Evolutionary conservation across 2,113 vertebrate species (phyloP).

Genomic region (Oncorhynchus clarkii): DNA sequence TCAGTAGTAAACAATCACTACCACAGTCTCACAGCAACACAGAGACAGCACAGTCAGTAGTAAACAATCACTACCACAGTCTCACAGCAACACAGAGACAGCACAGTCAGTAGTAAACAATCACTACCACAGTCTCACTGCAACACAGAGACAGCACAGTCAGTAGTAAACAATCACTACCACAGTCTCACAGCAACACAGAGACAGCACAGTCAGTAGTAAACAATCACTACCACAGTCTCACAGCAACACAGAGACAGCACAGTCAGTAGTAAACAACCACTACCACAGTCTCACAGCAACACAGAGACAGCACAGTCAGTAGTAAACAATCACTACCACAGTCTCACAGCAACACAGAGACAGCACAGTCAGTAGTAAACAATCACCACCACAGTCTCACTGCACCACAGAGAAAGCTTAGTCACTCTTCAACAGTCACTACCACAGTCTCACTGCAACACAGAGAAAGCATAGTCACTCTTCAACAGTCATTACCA

Average conservation of each 20-base stretch:
- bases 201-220: conserved; percentile 40
- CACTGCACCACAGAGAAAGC: conserved; percentile 49
- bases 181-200: conserved; percentile 80
- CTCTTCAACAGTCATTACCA: conserved; percentile 54
- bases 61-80: conserved; percentile 16
- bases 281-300: too few species aligned
- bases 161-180: conserved; percentile 16
- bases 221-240: conserved; percentile 55
- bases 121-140: neutral
- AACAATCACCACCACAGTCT: conserved; percentile 76
- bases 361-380: conserved; percentile 48
- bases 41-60: conserved; percentile 49
- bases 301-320: conserved; percentile 48
- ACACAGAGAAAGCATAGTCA: conserved; percentile 45
- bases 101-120: conserved; percentile 43
- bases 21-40: conserved; percentile 67
- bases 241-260: conserved; percentile 50
- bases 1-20: conserved; percentile 70
- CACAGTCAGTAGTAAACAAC: conserved; percentile 41
- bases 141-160: conserved; percentile 58
- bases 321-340: conserved; percentile 59
- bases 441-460: conserved; percentile 78
- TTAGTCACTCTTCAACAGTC: conserved; percentile 40
- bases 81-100: conserved; percentile 34
- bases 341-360: conserved; percentile 43